Evolutionary conservation across 1,140 invertebrate genomes (phyloP).

Genomic region (Ceratosolen fusciceps): DNA sequence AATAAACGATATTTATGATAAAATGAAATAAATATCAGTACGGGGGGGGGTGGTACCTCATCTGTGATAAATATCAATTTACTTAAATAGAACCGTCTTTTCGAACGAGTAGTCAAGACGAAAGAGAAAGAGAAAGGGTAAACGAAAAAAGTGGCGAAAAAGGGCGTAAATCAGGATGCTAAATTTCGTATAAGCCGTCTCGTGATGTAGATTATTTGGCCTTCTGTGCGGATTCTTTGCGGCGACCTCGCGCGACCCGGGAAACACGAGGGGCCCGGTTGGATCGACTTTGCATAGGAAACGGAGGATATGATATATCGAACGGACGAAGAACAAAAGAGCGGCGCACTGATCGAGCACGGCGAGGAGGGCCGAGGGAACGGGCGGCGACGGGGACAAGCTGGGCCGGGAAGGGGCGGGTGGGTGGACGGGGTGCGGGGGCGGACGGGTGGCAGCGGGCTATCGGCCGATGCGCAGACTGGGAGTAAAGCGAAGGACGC

Average conservation of each 20-base stretch:
- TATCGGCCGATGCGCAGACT: neutral
- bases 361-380: too few species aligned
- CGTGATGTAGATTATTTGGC: neutral
- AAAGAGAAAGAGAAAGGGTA: neutral
- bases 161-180: neutral
- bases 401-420: too few species aligned
- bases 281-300: slow-evolving; percentile 17
- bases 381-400: too few species aligned
- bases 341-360: too few species aligned
- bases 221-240: neutral
- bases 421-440: too few species aligned
- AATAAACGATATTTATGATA: too few species aligned
- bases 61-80: neutral
- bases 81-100: neutral
- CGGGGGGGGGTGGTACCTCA: too few species aligned
- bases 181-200: neutral
- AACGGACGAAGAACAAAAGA: neutral
- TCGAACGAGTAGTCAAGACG: neutral
- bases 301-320: neutral
- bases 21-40: too few species aligned
- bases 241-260: slow-evolving; percentile 2
- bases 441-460: too few species aligned
- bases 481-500: slow-evolving; percentile 4
- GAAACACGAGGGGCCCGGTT: neutral
- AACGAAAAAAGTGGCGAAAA: neutral